A percentile compares a stretch with the other conserved stretches of the same genome.
Evolutionary conservation across 2,797 vertebrate species (phyloP).

Genomic region (Echiichthys vipera): DNA sequence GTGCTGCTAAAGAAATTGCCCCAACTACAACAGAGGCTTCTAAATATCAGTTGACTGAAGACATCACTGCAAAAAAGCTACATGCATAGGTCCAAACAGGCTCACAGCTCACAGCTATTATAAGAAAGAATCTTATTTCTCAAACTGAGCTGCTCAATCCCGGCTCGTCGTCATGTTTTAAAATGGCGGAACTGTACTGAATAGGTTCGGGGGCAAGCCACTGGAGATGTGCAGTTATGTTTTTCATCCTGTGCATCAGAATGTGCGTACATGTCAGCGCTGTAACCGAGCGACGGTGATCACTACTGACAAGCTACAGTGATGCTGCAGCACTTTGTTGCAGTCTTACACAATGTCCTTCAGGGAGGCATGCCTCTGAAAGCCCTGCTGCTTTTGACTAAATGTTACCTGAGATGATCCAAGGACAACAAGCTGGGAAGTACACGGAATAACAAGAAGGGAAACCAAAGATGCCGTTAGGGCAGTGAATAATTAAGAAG

Average conservation of each 20-base stretch:
- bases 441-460: conserved; percentile 12
- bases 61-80: conserved; percentile 6
- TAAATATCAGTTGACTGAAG: conserved; percentile 27
- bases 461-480: conserved; percentile 28
- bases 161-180: conserved; percentile 32
- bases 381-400: conserved; percentile 46
- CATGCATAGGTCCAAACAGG: not conserved
- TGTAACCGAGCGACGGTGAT: conserved; percentile 70
- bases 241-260: conserved; percentile 70
- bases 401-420: conserved; percentile 66
- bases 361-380: conserved; percentile 43
- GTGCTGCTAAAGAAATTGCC: conserved; percentile 32
- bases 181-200: conserved; percentile 57
- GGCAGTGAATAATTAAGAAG: conserved; percentile 60
- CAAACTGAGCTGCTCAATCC: conserved; percentile 8
- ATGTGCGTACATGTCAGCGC: conserved; percentile 73
- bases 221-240: conserved; percentile 67
- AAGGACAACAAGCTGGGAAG: conserved; percentile 50
- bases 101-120: not conserved
- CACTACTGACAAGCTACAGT: conserved; percentile 77
- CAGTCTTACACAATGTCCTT: conserved; percentile 65
- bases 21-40: conserved; percentile 20
- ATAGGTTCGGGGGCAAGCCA: conserved; percentile 57
- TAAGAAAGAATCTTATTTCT: conserved; percentile 25
- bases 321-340: conserved; percentile 72